A percentile compares a stretch with the other conserved stretches of the same genome.
These are phyloP conservation scores for Cotesia vestalis DNA, from an alignment of 1,140 invertebrate species.

Conservation along the genomic window DNA sequence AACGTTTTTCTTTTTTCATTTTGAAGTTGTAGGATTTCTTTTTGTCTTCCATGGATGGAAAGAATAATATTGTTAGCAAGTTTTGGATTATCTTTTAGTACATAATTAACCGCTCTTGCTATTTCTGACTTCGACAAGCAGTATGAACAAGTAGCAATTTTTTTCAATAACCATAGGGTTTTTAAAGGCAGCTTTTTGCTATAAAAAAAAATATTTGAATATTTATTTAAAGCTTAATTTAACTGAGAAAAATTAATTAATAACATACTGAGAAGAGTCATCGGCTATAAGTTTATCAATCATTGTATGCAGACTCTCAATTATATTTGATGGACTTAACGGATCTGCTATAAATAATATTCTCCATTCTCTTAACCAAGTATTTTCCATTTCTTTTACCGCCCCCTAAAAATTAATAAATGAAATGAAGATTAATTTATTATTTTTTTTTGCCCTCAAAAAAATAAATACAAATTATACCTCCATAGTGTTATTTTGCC, in stretches of 20 bases:
- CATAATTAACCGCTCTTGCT: constrained; percentile 57
- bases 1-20: constrained; percentile 68
- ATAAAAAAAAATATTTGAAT: constrained; percentile 9
- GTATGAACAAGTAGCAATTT: constrained; percentile 56
- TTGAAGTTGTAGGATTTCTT: constrained; percentile 58
- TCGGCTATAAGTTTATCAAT: constrained; percentile 64
- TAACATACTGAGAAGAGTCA: constrained; percentile 60
- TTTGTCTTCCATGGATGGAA: constrained; percentile 57
- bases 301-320: constrained; percentile 53
- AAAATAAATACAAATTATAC: constrained; percentile 51
- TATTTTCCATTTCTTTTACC: constrained; percentile 69
- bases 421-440: background rate
- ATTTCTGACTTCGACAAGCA: constrained; percentile 61
- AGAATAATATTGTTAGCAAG: constrained; percentile 60
- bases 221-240: constrained; percentile 1
- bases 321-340: constrained; percentile 53
- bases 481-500: constrained; percentile 69
- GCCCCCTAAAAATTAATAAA: constrained; percentile 64
- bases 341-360: constrained; percentile 69
- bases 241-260: constrained; percentile 12
- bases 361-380: constrained; percentile 73
- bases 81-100: constrained; percentile 62
- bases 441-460: constrained; percentile 17
- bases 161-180: constrained; percentile 66
- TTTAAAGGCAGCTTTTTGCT: constrained; percentile 30